Evolutionary conservation across 2,113 vertebrate species (phyloP).

Genomic region (Pelodiscus sinensis): DNA sequence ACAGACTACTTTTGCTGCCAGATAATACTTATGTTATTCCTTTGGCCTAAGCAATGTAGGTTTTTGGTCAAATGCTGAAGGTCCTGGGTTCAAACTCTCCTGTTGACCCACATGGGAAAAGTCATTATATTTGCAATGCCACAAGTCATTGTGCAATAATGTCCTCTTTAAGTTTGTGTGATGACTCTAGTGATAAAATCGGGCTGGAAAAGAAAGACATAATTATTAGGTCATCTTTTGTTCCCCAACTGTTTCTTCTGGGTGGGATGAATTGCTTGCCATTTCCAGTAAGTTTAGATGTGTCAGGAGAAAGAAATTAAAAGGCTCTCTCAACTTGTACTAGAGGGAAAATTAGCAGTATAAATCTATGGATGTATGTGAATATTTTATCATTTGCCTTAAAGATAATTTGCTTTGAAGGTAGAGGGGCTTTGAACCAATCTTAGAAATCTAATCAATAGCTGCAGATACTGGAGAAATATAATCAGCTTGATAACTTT

Average conservation of each 20-base stretch:
- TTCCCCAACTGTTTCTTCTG: background rate
- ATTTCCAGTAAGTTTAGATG: background rate
- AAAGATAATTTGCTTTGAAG: background rate
- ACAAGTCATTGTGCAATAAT: background rate
- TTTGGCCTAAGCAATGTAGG: too few species aligned
- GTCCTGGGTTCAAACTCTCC: background rate
- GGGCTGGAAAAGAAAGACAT: accelerated
- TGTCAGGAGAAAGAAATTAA: background rate
- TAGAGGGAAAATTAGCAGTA: background rate
- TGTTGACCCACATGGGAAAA: background rate
- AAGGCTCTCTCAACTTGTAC: background rate
- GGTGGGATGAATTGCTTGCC: background rate
- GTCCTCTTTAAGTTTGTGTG: background rate
- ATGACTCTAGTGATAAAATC: accelerated
- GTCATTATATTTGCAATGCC: background rate
- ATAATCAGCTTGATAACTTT: background rate
- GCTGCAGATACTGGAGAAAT: background rate
- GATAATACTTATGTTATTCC: background rate
- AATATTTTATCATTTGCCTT: background rate
- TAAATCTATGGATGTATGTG: background rate
- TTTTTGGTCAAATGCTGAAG: accelerated
- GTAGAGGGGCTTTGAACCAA: background rate
- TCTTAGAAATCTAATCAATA: background rate
- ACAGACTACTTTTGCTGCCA: background rate
- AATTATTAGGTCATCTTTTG: background rate